Conservation (phyloP, 2,888 invertebrate genomes). For the Chloroclysta siterata region DNA sequence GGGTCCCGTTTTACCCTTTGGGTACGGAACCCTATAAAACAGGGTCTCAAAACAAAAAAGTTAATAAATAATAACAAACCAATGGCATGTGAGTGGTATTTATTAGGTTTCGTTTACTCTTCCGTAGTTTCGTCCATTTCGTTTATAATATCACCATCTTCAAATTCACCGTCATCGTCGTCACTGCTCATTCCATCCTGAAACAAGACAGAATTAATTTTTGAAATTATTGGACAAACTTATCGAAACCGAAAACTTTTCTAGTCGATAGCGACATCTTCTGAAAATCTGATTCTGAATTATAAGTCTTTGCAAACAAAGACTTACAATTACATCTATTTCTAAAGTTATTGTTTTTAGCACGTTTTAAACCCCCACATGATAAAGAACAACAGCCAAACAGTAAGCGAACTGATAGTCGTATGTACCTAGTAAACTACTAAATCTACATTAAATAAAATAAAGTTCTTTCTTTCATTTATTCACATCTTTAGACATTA, state of each 20-base stretch:
- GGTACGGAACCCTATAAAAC: no score
- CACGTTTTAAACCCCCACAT: background rate
- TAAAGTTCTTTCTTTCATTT: no score
- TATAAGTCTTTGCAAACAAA: no score
- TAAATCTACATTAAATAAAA: no score
- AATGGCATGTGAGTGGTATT: constrained; percentile 23
- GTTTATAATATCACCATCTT: constrained; percentile 53
- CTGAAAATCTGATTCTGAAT: no score
- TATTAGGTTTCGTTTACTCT: constrained; percentile 22
- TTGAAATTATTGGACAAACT: background rate
- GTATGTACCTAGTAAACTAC: no score
- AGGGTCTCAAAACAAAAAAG: background rate
- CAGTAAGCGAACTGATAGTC: constrained; percentile 10
- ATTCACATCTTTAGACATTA: no score
- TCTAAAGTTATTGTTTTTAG: background rate
- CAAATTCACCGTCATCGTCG: constrained; percentile 38
- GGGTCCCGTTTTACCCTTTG: no score
- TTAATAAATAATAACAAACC: constrained; percentile 31
- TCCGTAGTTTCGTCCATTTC: constrained; percentile 46
- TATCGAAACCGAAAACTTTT: no score
- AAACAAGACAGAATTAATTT: constrained; percentile 16
- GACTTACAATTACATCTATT: no score
- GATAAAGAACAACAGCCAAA: constrained; percentile 11
- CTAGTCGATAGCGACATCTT: no score
- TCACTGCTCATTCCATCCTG: constrained; percentile 37